These are phyloP conservation scores for Tolmerus cingulatus DNA, from an alignment of 2,888 invertebrate genomes.

Conservation along the genomic window DNA sequence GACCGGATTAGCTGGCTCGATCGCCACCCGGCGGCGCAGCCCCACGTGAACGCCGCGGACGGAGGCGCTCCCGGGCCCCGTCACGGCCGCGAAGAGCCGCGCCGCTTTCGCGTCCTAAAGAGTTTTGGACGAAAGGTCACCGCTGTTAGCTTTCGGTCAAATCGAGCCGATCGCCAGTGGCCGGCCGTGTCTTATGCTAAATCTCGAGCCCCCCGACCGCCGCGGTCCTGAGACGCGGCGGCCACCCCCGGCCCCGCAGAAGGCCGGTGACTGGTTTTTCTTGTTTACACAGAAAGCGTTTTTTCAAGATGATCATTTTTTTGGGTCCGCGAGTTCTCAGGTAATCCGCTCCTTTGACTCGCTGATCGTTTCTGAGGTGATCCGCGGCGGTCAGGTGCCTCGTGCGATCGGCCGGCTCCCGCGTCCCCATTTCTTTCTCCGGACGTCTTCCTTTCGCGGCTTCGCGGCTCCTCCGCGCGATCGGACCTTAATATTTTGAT, in stretches of 20 bases:
- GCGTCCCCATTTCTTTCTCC: not conserved
- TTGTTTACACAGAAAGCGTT: constrained; percentile 12
- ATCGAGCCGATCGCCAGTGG: not conserved
- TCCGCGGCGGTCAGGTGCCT: constrained; percentile 1
- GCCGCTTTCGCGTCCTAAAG: not conserved
- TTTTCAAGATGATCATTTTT: not conserved
- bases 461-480: not conserved
- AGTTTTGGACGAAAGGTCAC: constrained; percentile 12
- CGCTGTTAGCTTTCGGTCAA: constrained; percentile 14
- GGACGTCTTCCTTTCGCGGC: not conserved
- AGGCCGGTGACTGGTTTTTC: constrained; percentile 35
- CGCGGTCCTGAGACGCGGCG: not conserved
- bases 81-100: not conserved
- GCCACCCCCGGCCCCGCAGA: constrained; percentile 2
- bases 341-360: not conserved
- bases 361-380: constrained; percentile 1
- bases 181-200: not conserved
- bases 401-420: not conserved
- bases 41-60: not conserved
- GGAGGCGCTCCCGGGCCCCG: not conserved
- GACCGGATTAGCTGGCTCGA: not conserved
- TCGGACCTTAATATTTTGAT: not conserved
- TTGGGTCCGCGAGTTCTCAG: not conserved
- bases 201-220: not conserved
- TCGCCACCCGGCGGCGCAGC: not conserved